phyloP scores from a whole-genome alignment of 2,797 vertebrate genomes.

The Chaetophractus vellerosus region DNA sequence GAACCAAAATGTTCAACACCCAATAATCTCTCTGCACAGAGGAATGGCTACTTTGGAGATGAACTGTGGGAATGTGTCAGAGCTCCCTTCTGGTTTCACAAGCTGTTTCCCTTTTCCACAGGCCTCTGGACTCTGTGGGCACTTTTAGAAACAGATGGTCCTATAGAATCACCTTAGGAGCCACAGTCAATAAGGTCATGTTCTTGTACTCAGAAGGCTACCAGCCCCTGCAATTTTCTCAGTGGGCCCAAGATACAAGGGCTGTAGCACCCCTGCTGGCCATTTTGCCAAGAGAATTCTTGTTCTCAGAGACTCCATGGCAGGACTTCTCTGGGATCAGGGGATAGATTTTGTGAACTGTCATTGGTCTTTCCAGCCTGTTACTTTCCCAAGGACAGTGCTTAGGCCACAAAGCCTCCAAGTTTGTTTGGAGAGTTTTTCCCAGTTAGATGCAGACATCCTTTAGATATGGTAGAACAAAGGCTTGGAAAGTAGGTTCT shows the following conservation, averaged over 20 bases:
- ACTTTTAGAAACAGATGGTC: constrained; percentile 95
- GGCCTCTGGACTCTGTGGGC: constrained; percentile 94
- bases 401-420: background rate
- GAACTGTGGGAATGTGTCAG: too few relatives aligned
- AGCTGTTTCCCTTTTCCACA: constrained; percentile 78
- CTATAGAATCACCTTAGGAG: too few relatives aligned
- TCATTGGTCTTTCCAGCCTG: background rate
- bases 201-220: too few relatives aligned
- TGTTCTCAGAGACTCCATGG: background rate
- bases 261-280: too few relatives aligned
- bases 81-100: too few relatives aligned
- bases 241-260: too few relatives aligned
- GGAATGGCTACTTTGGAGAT: too few relatives aligned
- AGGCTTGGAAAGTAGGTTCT: background rate
- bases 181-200: too few relatives aligned
- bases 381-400: background rate
- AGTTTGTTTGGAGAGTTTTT: background rate
- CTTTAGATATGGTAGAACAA: background rate
- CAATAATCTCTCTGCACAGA: too few relatives aligned
- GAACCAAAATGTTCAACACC: background rate
- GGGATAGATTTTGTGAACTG: background rate
- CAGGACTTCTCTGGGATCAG: background rate
- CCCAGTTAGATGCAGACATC: background rate
- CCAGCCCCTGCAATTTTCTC: too few relatives aligned
- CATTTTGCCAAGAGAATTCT: background rate